Base-by-base conservation (phyloP, 2,113 vertebrate genomes). In the Brachyhypopomus gauderio region DNA sequence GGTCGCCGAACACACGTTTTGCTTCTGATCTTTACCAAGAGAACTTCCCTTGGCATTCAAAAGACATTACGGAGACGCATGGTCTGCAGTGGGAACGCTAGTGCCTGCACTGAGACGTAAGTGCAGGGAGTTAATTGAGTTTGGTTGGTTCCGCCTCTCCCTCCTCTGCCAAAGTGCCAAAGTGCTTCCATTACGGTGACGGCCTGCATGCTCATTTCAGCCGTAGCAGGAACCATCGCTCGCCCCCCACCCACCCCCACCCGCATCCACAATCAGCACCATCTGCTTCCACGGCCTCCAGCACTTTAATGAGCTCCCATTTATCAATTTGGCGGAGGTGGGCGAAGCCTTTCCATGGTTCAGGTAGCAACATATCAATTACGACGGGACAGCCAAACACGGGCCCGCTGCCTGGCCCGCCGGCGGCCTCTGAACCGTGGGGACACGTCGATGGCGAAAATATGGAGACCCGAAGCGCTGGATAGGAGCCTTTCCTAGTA, bases 251-350 rank as follows among this genome's bases (percentile, higher is more conserved):
- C n/a, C n/a, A n/a, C n/a, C n/a, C n/a, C n/a, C n/a, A n/a, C n/a
- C n/a, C 73, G 81, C 85, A 67, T 86, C 81, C 81, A 75, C 84
- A 86, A 86, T 86, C 82, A 86, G 77, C 45, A 72, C 86, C 86
- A 89, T 89, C 88, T 87, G 88, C 79, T 86, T 87, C 83, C 63
- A 78, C 55, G 25, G 78, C 73, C 81, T 86, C 81, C 69, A 78
- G 86, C 82, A 81, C 78, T 79, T 85, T 81, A 86, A 86, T 86
- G 81, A 80, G 78, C 69, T 48, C 78, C 78, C 78, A 86, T 86
- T 85, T 82, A 84, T 86, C 81, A 86, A 86, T 80, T 86, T 85
- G 83, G 83, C 78, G 85, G 72, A 76, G 81, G 74, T 77, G 82
- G 63, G 71, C 62, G 59, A 55, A 71, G 66, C 76, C 75, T 70